Evolutionary conservation across 2,113 vertebrate genomes (phyloP).

Genomic region (Mugil cephalus): DNA sequence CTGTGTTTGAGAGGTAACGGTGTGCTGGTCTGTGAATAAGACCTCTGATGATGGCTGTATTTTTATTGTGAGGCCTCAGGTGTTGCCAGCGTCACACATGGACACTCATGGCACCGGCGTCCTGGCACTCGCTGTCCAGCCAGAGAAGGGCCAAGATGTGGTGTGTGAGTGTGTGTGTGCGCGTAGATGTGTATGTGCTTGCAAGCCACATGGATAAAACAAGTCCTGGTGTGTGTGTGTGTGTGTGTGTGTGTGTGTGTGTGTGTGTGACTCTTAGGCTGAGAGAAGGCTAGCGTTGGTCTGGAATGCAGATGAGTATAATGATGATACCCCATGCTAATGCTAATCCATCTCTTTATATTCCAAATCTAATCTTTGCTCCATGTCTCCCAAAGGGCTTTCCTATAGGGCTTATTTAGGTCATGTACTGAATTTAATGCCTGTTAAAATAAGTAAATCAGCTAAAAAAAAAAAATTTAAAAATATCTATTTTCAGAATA

Average conservation of each 20-base stretch:
- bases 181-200: constrained; percentile 13
- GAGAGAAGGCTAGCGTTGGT: constrained; percentile 40
- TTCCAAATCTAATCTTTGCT: constrained; percentile 32
- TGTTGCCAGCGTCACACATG: constrained; percentile 76
- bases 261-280: constrained; percentile 17
- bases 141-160: constrained; percentile 60
- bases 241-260: constrained; percentile 15
- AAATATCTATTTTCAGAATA: too few relatives aligned
- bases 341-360: constrained; percentile 49
- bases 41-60: constrained; percentile 75
- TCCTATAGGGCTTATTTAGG: constrained; percentile 26
- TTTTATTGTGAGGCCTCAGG: constrained; percentile 76
- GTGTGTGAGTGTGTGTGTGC: constrained; percentile 21
- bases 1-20: constrained; percentile 53
- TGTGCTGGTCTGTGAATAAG: constrained; percentile 71
- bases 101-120: constrained; percentile 66
- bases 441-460: constrained; percentile 17
- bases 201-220: constrained; percentile 10
- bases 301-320: constrained; percentile 48
- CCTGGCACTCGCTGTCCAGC: constrained; percentile 53
- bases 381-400: constrained; percentile 9
- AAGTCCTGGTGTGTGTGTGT: not conserved
- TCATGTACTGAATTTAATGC: constrained; percentile 25
- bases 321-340: constrained; percentile 39
- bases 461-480: too few relatives aligned